These are phyloP conservation scores for Brachionus sp. DNA, from an alignment of 1,140 invertebrate genomes.

Conservation along the genomic window DNA sequence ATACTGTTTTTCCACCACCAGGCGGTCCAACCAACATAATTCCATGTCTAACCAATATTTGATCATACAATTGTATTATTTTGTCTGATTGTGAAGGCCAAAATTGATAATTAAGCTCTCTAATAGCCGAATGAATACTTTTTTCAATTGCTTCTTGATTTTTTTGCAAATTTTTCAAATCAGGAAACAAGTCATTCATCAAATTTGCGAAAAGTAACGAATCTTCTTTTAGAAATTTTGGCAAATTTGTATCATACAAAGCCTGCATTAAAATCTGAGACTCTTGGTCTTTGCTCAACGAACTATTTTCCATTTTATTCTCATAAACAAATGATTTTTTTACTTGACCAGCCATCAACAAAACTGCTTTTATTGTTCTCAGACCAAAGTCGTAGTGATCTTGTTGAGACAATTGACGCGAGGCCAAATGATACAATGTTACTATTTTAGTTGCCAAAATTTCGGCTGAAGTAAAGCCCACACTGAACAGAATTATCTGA, in stretches of 20 bases:
- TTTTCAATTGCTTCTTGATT: conserved; percentile 31
- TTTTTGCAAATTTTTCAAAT: conserved; percentile 49
- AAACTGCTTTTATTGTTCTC: conserved; percentile 75
- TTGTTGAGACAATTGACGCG: conserved; percentile 60
- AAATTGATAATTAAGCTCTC: conserved; percentile 28
- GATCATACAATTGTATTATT: conserved; percentile 43
- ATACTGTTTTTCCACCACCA: conserved; percentile 61
- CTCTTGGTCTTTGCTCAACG: conserved; percentile 4
- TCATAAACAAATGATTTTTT: conserved; percentile 64
- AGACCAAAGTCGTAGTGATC: conserved; percentile 82
- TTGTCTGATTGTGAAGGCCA: conserved; percentile 28
- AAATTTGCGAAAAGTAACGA: conserved; percentile 76
- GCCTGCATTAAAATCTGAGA: conserved; percentile 61
- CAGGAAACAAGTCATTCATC: conserved; percentile 77
- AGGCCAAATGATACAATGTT: conserved; percentile 57
- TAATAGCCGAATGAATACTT: background rate
- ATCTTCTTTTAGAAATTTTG: conserved; percentile 75
- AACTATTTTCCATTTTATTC: background rate
- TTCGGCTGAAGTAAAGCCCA: conserved; percentile 60
- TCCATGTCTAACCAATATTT: conserved; percentile 62
- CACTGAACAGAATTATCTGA: conserved; percentile 61
- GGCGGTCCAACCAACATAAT: conserved; percentile 65
- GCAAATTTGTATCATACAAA: conserved; percentile 82
- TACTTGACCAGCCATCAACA: conserved; percentile 71
- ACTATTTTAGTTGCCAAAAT: conserved; percentile 58